Conservation (phyloP, 2,113 vertebrate species). For the Tetraodon nigroviridis region DNA sequence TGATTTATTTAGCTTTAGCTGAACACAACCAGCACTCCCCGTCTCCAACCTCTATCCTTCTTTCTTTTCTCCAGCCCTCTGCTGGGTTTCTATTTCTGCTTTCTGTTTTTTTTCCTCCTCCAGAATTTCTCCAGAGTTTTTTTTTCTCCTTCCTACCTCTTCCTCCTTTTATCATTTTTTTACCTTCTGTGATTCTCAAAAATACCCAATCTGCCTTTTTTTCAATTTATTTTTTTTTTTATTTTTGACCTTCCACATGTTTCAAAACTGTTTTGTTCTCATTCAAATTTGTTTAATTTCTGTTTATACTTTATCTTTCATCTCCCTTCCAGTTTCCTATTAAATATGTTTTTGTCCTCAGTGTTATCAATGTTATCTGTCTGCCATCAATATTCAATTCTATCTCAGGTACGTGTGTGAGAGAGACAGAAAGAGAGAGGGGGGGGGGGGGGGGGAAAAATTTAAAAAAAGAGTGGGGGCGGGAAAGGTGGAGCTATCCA, state of each 20-base stretch:
- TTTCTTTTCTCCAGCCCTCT: constrained; percentile 42
- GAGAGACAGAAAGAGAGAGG: no score
- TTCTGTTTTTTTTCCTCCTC: background rate
- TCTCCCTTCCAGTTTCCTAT: no score
- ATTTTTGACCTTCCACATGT: background rate
- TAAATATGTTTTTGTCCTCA: no score
- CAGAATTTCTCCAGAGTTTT: constrained; percentile 6
- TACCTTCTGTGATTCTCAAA: constrained; percentile 1
- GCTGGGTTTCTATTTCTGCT: background rate
- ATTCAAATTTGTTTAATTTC: background rate
- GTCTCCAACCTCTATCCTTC: constrained; percentile 34
- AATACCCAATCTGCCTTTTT: constrained; percentile 9
- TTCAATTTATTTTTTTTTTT: background rate
- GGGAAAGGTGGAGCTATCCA: no score
- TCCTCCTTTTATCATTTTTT: constrained; percentile 17
- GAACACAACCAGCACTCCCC: constrained; percentile 55
- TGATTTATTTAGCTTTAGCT: constrained; percentile 71
- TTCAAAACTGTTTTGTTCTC: constrained; percentile 7
- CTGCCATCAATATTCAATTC: background rate
- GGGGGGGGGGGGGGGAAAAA: no score
- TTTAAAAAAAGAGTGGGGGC: no score
- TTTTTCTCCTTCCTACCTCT: constrained; percentile 20
- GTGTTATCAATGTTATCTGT: no score
- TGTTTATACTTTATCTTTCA: no score
- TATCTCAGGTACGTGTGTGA: no score